Evolutionary conservation across 1,140 invertebrate genomes (phyloP), one percentile per base, ranked within the genome.

Genomic region (Drosophila ogumai): DNA sequence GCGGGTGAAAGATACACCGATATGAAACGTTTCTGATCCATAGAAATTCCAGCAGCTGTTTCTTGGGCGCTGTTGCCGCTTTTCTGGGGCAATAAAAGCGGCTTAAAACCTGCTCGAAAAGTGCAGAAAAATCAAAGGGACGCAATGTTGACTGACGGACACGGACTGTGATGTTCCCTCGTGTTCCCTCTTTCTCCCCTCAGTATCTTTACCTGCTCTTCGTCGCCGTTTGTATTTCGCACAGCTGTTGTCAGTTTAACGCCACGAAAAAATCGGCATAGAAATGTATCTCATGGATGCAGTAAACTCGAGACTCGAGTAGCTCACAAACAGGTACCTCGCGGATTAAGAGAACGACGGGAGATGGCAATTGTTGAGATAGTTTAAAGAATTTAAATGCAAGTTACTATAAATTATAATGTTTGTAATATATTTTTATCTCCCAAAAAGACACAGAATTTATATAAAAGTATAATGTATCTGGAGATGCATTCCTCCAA

Each of bases 171-270:
- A 22, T 22, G 22, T 22, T 22, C 22, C 22, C 22, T 22, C 22
- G 22, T 28, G 65, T 52, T 32, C 15, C 12, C 46, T 19, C 31
- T 12, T 15, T n/a, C 19, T 10, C 28, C 13, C 25, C 41, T 34
- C 32, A 7, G 34, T 25, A 32, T 44, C 15, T 61, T 63, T 47
- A n/a, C 46, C 19, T 25, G 56, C 40, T 68, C 25, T 40, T 43
- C 25, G 25, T 28, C 6, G 22, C 6, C 50, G 46, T 58, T 60
- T 56, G 56, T 59, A 63, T 68, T 50, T 61, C 13, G 75, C 77
- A 79, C 82, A 87, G 82, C 82, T 87, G 84, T 86, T 86, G 82
- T 65, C 50, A 66, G 79, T 74, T 67, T 43, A 66, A 75, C 64
- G 59, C 47, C 31, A 52, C 34, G 36, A 44, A 47, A 75, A 57